Base-by-base conservation (phyloP, 2,888 invertebrate genomes). In the Odontothrips loti region DNA sequence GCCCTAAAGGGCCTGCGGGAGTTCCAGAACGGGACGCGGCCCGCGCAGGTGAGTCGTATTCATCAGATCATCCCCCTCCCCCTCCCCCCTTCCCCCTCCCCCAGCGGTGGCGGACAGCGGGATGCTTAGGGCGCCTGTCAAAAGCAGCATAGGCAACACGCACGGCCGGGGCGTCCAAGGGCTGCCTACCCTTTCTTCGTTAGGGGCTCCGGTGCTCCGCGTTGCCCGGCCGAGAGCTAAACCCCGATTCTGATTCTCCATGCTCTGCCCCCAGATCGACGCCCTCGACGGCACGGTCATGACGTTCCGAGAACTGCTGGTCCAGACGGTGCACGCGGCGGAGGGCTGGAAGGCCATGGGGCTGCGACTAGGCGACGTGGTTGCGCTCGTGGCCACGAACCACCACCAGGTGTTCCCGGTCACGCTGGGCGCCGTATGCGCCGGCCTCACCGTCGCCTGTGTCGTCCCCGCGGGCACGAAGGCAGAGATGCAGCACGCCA, bases 361-460 rank as follows among this genome's bases (percentile, higher is more conserved):
- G 11, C 68, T 75, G 68, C 9, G 12, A 10, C 8, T 4, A 10
- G 27, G 27, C 11, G 68, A 75, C 68, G 27, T 27, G 23, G 68
- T 75, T 23, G 68, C 68, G 68, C 23, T 75, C 27, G 68, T 75
- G 11, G 23, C 68, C 68, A 75, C 11, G 68, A 75, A 75, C 68
- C 9, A 27, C 27, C 68, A 75, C 68, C 23, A 75, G 68, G 27
- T 23, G 23, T 75, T 75, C 68, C 23, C 68, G 27, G 68, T 27
- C 0, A 27, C 23, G 11, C 68, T 75, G 68, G 68, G 68, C 27
- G 68, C 68, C 68, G 27, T 75, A 27, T 23, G 23, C 68, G 68
- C 68, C 23, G 68, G 68, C 68, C 27, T 75, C 23, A 75, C 23
- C 23, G 27, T 75, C 4, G 2, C 68, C 68, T 75, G 68, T 27